Evolutionary conservation across 2,888 invertebrate genomes (phyloP).

Genomic region (Eupithecia pulchellata): DNA sequence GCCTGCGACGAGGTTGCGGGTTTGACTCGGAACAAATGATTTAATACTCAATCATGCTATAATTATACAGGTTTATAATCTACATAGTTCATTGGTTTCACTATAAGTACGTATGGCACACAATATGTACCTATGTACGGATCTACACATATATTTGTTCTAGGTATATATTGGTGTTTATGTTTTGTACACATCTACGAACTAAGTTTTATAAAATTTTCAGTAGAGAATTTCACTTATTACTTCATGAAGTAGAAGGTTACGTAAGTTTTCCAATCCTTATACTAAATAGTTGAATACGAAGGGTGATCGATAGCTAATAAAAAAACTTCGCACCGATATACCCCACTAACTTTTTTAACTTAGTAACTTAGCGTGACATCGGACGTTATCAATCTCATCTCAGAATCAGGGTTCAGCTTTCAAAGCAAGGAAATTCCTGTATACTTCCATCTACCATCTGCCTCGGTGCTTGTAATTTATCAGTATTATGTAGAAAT

Average conservation of each 20-base stretch:
- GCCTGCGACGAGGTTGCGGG: too few species aligned
- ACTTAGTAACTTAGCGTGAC: neutral
- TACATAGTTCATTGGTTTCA: too few species aligned
- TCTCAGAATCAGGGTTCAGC: neutral
- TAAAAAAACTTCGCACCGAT: neutral
- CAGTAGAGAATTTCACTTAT: too few species aligned
- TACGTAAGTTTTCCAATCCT: neutral
- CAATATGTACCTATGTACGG: too few species aligned
- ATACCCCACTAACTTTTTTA: neutral
- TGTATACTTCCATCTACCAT: neutral
- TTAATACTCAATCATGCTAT: too few species aligned
- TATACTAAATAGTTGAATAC: neutral
- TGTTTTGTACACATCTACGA: too few species aligned
- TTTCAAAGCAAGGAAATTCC: neutral
- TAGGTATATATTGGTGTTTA: too few species aligned
- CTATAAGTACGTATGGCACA: too few species aligned
- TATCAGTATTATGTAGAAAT: neutral
- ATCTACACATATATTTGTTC: too few species aligned
- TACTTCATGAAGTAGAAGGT: neutral
- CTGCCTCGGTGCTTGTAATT: neutral
- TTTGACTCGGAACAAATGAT: too few species aligned
- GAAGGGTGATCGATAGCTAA: neutral
- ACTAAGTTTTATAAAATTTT: too few species aligned
- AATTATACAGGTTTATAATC: too few species aligned
- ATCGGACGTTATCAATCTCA: neutral